phyloP scores from a whole-genome alignment of 2,888 invertebrate species.

The Stramonita haemastoma region DNA sequence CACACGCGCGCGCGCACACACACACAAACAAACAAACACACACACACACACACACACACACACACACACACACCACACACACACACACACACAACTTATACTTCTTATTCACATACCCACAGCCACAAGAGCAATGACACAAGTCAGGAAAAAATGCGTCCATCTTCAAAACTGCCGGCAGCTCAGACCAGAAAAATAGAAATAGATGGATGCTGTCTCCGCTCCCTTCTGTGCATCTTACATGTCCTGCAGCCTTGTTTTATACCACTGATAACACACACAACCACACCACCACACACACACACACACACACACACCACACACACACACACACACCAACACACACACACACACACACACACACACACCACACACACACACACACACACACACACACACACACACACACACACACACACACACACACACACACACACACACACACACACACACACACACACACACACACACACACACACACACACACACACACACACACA shows the following conservation, averaged over 20 bases:
- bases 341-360: background rate
- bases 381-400: background rate
- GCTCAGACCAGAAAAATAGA: background rate
- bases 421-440: background rate
- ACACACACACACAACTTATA: too few species aligned
- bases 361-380: background rate
- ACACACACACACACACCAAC: too few species aligned
- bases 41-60: too few species aligned
- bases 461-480: too few species aligned
- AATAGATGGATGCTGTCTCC: background rate
- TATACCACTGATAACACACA: background rate
- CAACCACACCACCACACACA: background rate
- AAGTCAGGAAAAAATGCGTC: background rate
- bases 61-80: too few species aligned
- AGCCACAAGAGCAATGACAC: background rate
- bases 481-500: too few species aligned
- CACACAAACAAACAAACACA: too few species aligned
- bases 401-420: background rate
- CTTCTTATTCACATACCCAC: background rate
- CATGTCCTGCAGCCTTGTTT: background rate
- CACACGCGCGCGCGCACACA: too few species aligned
- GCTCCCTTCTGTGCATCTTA: too few species aligned
- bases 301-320: background rate
- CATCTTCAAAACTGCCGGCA: background rate
- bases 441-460: background rate